Evolutionary conservation across 1,140 invertebrate genomes (phyloP), one percentile per base, ranked within the genome.

Genomic region (Ips typographus): DNA sequence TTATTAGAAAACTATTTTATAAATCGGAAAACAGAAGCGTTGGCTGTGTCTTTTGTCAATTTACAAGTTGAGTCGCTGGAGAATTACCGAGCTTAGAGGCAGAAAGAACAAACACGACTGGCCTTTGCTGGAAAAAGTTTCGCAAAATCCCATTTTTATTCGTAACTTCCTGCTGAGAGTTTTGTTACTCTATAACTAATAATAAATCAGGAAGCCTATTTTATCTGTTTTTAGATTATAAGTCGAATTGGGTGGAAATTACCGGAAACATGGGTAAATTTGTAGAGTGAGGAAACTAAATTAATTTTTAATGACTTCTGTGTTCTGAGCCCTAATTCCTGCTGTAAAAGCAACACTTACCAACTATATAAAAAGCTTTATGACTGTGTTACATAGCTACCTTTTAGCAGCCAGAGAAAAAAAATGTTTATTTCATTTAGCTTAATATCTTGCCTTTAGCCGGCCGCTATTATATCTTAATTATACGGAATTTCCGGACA

Each of bases 361-460:
- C 22, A 22, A 22, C 22, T 22, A 22, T 2, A 56, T 36, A 36
- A 37, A 56, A 59, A 41, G 3, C 57, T 59, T 59, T 59, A 42
- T 5, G 57, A 8, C 5, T 4, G 3, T 49, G 44, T 22, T 22
- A 22, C 22, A 22, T 22, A 22, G 22, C 22, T 22, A 22, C 22
- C 22, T 22, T 22, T 22, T 22, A 22, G 53, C 53, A 38, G 6
- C 53, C 37, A 6, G 39, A 59, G 57, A 40, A 4, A 59, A 36
- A 41, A 59, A 59, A 59, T 59, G 57, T 41, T 64, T 64, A 22
- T 64, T 64, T 64, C 39, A 64, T 64, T 64, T 53, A 37, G 47
- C n/a, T 37, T 53, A 64, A 64, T 64, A 64, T 64, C 40, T 51
- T 64, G 53, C 49, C 40, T 5, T 40, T 52, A 61, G n/a, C n/a